phyloP scores from a whole-genome alignment of 2,113 vertebrate genomes.

The Oreochromis spilurus region DNA sequence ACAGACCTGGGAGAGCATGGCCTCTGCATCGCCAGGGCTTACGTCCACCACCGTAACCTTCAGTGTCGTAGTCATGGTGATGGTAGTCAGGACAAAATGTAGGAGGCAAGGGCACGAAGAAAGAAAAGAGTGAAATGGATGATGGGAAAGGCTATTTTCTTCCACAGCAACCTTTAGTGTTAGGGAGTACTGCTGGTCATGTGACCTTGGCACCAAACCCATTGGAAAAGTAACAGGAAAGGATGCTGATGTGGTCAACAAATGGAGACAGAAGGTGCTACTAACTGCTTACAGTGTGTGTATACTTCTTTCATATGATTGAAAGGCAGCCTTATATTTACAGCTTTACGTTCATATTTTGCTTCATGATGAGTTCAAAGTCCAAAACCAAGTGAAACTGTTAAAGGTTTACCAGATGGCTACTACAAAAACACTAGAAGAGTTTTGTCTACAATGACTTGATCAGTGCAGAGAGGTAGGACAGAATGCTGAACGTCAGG shows the following conservation, averaged over 20 bases:
- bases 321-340: background rate
- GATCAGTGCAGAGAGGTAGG: background rate
- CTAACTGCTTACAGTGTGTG: background rate
- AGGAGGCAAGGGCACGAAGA: constrained; percentile 12
- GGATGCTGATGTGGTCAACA: background rate
- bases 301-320: background rate
- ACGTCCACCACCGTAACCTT: constrained; percentile 77
- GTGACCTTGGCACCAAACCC: background rate
- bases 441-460: background rate
- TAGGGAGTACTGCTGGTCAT: background rate
- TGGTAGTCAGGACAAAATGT: constrained; percentile 70
- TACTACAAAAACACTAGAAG: background rate
- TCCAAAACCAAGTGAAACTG: background rate
- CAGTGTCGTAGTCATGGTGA: constrained; percentile 51
- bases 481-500: background rate
- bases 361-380: background rate
- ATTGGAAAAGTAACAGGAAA: background rate
- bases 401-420: background rate
- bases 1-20: constrained; percentile 78
- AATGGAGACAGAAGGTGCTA: background rate
- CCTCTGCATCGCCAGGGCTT: constrained; percentile 58
- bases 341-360: background rate
- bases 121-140: constrained; percentile 74
- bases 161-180: constrained; percentile 13
- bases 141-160: constrained; percentile 66